Evolutionary conservation across 2,113 vertebrate genomes (phyloP).

Genomic region (Nansenia antarctica): DNA sequence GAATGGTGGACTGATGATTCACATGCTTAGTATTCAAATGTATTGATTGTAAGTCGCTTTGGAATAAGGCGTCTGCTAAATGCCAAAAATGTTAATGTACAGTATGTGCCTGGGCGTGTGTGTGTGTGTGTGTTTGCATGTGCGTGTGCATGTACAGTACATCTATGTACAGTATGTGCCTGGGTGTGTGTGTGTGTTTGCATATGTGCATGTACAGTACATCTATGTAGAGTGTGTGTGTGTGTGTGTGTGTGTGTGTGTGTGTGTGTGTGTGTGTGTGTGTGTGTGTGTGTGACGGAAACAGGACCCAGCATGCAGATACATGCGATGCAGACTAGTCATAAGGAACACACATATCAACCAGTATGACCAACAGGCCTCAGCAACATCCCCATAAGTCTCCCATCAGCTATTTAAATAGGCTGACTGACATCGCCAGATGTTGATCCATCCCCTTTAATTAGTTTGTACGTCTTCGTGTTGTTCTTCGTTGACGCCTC

Average conservation of each 20-base stretch:
- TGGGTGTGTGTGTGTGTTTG: background rate
- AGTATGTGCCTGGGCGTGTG: background rate
- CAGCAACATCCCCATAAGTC: too few species aligned
- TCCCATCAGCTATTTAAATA: too few species aligned
- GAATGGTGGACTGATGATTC: too few species aligned
- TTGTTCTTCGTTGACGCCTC: background rate
- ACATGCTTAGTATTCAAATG: too few species aligned
- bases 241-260: background rate
- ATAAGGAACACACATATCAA: background rate
- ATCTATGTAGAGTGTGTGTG: background rate
- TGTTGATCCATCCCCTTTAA: constrained; percentile 1
- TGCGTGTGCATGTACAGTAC: background rate
- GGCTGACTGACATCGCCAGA: background rate
- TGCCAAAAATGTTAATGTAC: too few species aligned
- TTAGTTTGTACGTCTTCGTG: background rate
- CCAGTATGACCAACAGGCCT: too few species aligned
- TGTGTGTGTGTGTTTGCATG: background rate
- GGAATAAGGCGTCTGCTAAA: too few species aligned
- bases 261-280: background rate
- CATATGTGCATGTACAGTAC: too few species aligned
- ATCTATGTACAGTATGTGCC: too few species aligned
- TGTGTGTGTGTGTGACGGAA: too few species aligned
- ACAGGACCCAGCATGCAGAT: too few species aligned
- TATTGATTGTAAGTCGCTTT: too few species aligned
- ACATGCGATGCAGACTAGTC: background rate